phyloP scores from a whole-genome alignment of 2,888 invertebrate genomes.

The Melanargia galathea region DNA sequence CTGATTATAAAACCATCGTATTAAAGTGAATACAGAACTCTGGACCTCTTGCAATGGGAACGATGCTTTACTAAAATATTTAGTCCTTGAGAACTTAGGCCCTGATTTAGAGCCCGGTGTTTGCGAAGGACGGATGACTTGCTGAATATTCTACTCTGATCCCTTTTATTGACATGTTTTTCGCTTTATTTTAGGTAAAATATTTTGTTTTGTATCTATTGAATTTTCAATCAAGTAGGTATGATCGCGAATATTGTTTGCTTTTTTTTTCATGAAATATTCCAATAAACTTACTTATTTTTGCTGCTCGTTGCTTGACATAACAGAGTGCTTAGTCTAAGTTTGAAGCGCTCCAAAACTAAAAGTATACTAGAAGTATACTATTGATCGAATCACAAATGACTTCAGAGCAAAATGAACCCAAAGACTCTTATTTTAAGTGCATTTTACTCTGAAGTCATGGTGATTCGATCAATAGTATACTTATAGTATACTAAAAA shows the following conservation, averaged over 20 bases:
- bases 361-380: no score
- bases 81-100: constrained; percentile 7
- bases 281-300: background rate
- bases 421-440: no score
- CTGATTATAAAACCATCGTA: no score
- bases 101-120: constrained; percentile 16
- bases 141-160: constrained; percentile 18
- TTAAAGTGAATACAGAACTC: background rate
- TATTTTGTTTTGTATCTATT: background rate
- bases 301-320: no score
- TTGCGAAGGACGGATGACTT: constrained; percentile 10
- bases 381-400: no score
- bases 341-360: no score
- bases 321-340: no score
- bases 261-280: background rate
- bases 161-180: constrained; percentile 25
- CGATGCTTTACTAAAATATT: constrained; percentile 8
- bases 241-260: background rate
- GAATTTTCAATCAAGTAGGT: background rate
- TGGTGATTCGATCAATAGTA: no score
- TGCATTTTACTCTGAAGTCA: no score
- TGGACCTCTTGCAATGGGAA: background rate
- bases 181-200: constrained; percentile 6
- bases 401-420: no score
- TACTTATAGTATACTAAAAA: no score